Evolutionary conservation across 2,797 vertebrate genomes (phyloP), one percentile per base, ranked within the genome.

Genomic region (Alosa sapidissima): DNA sequence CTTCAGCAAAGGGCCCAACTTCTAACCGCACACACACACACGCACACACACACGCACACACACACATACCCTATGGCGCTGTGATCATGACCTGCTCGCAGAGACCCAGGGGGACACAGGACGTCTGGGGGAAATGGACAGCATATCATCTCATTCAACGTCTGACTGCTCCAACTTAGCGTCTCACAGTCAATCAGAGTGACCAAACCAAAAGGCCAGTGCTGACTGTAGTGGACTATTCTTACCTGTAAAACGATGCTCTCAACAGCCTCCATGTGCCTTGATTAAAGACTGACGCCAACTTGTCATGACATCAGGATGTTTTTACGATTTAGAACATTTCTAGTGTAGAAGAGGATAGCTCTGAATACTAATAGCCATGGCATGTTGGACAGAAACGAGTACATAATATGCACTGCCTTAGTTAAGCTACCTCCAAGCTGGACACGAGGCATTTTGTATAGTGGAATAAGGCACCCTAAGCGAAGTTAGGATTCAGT

Each of bases 1-100:
- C 75, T 96, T 95, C 91, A 96, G 93, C 90, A 96, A 96, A 94
- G 96, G 96, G 82, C 96, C 95, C 16, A 93, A 95, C 81, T 90
- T 96, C 87, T 96, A 92, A 45, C 19, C 1, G 36, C 41, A 41
- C 65, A 36, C 33, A 36, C 36, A 45, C 65, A 36, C 19, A 36
- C 24, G 7, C 65, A 11, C 24, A 36, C 68, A 72, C 65, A 3
- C 21, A 72, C 33, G 41, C 68, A 24, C 28, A 2, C 10, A 36
- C 65, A 72, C 65, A 72, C 62, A 68, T n/a, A n/a, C n/a, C 65
- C 36, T 11, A 16, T 19, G 54, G 16, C 21, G 19, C 54, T 19
- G 3, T 55, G 54, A 21, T 55, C 36, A 75, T 45, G 36, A 41
- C 65, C 5, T 72, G 28, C 41, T 78, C 19, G 4, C 21, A 6